Percentiles rank a stretch among this genome's conserved stretches.
phyloP scores from a whole-genome alignment of 2,797 vertebrate genomes.

The Rhabdomys pumilio region DNA sequence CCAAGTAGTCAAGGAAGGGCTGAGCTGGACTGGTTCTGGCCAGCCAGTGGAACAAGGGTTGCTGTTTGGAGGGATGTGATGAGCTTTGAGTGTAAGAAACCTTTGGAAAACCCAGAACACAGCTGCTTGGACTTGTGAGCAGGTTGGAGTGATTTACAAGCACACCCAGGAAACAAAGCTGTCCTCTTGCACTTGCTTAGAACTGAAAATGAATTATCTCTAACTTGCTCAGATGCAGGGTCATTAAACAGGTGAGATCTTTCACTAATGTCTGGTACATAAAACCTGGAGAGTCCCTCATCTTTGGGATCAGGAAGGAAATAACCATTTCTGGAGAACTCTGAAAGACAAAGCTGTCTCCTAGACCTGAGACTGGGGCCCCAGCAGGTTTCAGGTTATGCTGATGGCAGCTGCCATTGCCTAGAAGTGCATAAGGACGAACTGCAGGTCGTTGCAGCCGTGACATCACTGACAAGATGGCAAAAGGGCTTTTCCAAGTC shows the following conservation, averaged over 20 bases:
- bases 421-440: not conserved
- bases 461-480: slow-evolving; percentile 67
- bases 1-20: not conserved
- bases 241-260: not conserved
- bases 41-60: not conserved
- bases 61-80: not conserved
- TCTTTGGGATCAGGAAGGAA: not conserved
- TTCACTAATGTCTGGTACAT: not conserved
- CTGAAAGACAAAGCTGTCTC: not conserved
- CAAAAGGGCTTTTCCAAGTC: slow-evolving; percentile 51
- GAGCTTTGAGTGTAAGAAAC: not conserved
- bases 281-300: not conserved
- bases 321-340: not conserved
- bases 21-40: not conserved
- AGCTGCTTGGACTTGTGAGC: not conserved
- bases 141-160: not conserved
- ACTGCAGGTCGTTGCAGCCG: slow-evolving; percentile 36
- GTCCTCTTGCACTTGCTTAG: not conserved
- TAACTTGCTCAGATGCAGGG: not conserved
- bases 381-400: not conserved
- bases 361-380: not conserved
- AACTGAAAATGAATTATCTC: not conserved
- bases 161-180: not conserved
- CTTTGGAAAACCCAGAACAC: not conserved
- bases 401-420: not conserved